A percentile compares a stretch with the other conserved stretches of the same genome.
Evolutionary conservation across 2,113 vertebrate species (phyloP).

Genomic region (Phrynosoma blainvillii): DNA sequence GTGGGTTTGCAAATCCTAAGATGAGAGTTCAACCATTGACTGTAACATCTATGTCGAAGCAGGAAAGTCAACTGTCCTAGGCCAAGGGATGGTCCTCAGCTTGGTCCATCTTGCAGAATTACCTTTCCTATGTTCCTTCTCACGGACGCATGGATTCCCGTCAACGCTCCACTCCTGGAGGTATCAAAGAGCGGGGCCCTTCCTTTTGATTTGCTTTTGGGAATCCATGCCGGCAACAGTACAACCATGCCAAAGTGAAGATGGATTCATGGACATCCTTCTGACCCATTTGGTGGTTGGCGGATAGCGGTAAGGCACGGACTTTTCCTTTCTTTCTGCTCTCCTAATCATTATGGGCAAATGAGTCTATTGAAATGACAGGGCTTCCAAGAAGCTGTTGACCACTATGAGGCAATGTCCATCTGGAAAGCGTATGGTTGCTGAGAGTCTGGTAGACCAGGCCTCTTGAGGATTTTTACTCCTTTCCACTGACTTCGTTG

Average conservation of each 20-base stretch:
- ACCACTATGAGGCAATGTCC: background rate
- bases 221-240: background rate
- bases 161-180: background rate
- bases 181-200: too few relatives aligned
- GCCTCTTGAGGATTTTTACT: too few relatives aligned
- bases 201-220: background rate
- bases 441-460: background rate
- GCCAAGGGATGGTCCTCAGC: background rate
- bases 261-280: background rate
- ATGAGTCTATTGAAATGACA: background rate
- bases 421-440: background rate
- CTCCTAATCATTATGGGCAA: background rate
- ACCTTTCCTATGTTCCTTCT: background rate
- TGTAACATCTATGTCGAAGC: constrained; percentile 29
- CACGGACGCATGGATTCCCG: too few relatives aligned
- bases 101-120: background rate
- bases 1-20: background rate
- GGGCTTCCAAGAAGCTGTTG: background rate
- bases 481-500: background rate
- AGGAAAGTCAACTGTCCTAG: background rate
- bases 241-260: background rate
- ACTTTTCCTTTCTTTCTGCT: background rate
- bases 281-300: background rate
- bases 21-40: background rate
- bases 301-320: background rate